These are phyloP conservation scores for Discoglossus pictus DNA, from an alignment of 2,797 vertebrate genomes.

Conservation along the genomic window DNA sequence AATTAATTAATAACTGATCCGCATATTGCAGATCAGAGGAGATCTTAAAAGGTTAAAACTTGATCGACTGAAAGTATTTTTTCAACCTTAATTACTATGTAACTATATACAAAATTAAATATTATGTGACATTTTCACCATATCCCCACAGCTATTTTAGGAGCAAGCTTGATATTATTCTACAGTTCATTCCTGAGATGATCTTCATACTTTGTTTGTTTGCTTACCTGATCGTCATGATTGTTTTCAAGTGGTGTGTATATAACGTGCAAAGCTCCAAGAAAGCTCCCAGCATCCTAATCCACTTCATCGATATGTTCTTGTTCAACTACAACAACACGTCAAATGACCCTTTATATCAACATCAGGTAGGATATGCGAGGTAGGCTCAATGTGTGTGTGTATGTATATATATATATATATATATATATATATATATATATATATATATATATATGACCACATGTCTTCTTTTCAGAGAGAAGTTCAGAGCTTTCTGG, in stretches of 20 bases:
- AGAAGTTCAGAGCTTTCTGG: too few species aligned
- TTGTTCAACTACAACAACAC: slow-evolving; percentile 69
- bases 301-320: slow-evolving; percentile 80
- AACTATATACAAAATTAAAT: too few species aligned
- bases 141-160: slow-evolving; percentile 69
- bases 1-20: too few species aligned
- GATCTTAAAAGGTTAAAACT: too few species aligned
- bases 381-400: too few species aligned
- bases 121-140: background rate
- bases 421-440: too few species aligned
- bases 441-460: too few species aligned
- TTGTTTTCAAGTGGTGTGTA: slow-evolving; percentile 76
- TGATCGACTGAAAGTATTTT: too few species aligned
- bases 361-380: slow-evolving; percentile 70
- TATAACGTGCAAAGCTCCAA: slow-evolving; percentile 62
- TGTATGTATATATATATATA: too few species aligned
- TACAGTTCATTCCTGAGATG: slow-evolving; percentile 76
- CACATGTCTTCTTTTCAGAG: too few species aligned
- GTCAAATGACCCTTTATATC: slow-evolving; percentile 64
- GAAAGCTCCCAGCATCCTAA: slow-evolving; percentile 72
- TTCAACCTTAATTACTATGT: too few species aligned
- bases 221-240: slow-evolving; percentile 76
- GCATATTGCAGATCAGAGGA: too few species aligned
- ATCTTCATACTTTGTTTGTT: slow-evolving; percentile 75
- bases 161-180: slow-evolving; percentile 64